These are phyloP conservation scores for Tragopan temminckii DNA, from an alignment of 2,797 vertebrate genomes.

Conservation along the genomic window DNA sequence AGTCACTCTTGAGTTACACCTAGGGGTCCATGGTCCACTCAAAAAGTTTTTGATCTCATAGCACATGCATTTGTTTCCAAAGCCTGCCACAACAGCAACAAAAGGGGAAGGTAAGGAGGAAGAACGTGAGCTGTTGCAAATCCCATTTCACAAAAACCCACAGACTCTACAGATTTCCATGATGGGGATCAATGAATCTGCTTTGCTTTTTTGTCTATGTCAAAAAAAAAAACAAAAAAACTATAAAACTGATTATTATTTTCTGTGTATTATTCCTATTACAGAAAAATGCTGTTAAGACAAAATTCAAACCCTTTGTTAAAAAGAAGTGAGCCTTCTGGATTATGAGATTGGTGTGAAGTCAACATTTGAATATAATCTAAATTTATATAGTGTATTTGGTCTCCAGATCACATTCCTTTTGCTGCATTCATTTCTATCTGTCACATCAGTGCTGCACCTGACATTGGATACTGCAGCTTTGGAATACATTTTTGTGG, in stretches of 20 bases:
- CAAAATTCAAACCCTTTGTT: not conserved
- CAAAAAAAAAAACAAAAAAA: not conserved
- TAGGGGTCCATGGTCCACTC: not conserved
- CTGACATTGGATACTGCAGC: constrained; percentile 27
- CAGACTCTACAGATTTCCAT: not conserved
- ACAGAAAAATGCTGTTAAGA: not conserved
- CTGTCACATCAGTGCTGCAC: not conserved
- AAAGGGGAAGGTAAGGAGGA: not conserved
- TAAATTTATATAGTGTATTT: not conserved
- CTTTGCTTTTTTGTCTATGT: not conserved
- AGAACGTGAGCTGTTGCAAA: not conserved
- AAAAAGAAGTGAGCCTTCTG: not conserved
- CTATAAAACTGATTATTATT: not conserved
- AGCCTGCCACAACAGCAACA: not conserved
- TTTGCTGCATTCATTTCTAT: not conserved
- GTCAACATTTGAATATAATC: not conserved
- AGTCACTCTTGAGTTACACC: constrained; percentile 36
- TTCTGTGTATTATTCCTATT: not conserved
- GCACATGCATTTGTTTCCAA: constrained; percentile 36
- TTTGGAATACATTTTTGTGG: constrained; percentile 17
- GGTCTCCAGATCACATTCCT: not conserved
- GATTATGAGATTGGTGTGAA: not conserved
- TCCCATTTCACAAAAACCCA: not conserved
- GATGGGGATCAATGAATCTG: not conserved
- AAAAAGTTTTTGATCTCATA: not conserved